Evolutionary conservation across 2,113 vertebrate genomes (phyloP).

Genomic region (Hyperopisus bebe): DNA sequence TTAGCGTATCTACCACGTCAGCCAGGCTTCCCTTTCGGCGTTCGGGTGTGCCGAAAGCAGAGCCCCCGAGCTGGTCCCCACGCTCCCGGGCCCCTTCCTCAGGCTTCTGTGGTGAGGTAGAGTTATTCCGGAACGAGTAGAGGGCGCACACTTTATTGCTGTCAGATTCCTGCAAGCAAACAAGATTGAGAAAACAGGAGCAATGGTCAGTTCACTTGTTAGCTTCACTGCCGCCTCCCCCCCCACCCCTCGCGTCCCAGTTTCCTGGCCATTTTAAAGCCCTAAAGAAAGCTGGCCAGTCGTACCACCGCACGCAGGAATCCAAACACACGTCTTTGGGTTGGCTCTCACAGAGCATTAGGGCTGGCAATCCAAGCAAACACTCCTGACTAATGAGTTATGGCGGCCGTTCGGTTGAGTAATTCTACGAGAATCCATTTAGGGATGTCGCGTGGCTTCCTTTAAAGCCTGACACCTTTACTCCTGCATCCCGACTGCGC

Average conservation of each 20-base stretch:
- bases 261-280: background rate
- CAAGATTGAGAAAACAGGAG: background rate
- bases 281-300: background rate
- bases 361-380: conserved; percentile 4
- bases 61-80: conserved; percentile 71
- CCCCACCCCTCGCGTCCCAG: background rate
- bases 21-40: conserved; percentile 93
- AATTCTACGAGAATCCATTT: background rate
- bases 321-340: background rate
- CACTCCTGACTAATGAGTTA: conserved; percentile 1
- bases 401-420: background rate
- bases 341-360: conserved; percentile 8
- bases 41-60: conserved; percentile 84
- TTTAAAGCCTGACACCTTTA: background rate
- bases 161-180: conserved; percentile 75
- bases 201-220: background rate
- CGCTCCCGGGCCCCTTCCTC: conserved; percentile 84
- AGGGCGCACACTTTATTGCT: conserved; percentile 84
- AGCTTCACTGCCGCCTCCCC: background rate
- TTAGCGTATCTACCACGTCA: conserved; percentile 93
- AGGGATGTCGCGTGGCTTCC: background rate
- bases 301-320: background rate
- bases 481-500: background rate
- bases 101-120: conserved; percentile 89
- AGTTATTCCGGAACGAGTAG: conserved; percentile 88